Percentiles rank a stretch among this genome's conserved stretches.
phyloP scores from a whole-genome alignment of 2,888 invertebrate genomes.

The Zele albiditarsus region DNA sequence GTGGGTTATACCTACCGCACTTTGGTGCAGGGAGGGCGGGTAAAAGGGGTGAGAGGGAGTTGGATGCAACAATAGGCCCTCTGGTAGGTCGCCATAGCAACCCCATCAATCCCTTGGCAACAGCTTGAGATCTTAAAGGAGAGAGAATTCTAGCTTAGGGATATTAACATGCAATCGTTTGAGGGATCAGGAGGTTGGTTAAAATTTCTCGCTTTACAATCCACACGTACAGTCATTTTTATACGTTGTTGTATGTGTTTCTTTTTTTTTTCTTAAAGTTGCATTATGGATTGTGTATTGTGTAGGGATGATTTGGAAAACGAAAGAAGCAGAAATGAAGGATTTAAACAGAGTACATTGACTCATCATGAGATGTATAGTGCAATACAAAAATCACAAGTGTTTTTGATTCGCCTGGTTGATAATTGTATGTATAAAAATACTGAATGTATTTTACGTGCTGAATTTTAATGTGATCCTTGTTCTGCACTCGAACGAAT shows the following conservation, averaged over 20 bases:
- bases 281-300: too few species aligned
- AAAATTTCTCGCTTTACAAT: constrained; percentile 9
- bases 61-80: constrained; percentile 72
- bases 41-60: neutral
- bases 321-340: too few species aligned
- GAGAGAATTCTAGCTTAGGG: constrained; percentile 60
- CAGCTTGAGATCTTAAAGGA: constrained; percentile 73
- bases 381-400: neutral
- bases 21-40: neutral
- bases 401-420: neutral
- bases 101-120: constrained; percentile 73
- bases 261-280: neutral
- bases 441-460: neutral
- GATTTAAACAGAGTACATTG: too few species aligned
- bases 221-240: neutral
- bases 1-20: constrained; percentile 49
- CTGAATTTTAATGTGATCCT: constrained; percentile 20
- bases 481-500: neutral
- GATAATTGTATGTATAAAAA: neutral
- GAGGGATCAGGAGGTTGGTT: constrained; percentile 29
- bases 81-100: constrained; percentile 68
- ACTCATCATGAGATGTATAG: too few species aligned
- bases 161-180: constrained; percentile 40
- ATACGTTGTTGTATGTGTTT: neutral
- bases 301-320: too few species aligned